Percentiles rank a stretch among this genome's conserved stretches.
These are phyloP conservation scores for Drosophila borborema DNA, from an alignment of 2,888 invertebrate species.

Conservation along the genomic window DNA sequence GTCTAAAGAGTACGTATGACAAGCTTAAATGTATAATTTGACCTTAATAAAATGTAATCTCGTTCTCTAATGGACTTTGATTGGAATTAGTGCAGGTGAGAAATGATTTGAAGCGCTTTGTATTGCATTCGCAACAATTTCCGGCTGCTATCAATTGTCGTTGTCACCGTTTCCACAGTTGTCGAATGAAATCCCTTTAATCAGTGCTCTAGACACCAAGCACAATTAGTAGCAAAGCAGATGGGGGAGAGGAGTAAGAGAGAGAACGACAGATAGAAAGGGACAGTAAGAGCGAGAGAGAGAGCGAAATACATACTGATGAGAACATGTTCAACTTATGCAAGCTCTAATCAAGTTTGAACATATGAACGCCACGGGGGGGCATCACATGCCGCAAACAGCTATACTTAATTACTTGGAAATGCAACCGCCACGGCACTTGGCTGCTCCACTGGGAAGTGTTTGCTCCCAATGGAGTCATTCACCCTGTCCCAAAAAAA, in stretches of 20 bases:
- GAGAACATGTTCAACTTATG: conserved; percentile 57
- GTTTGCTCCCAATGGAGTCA: conserved; percentile 56
- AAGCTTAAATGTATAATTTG: not conserved
- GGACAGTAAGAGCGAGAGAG: not conserved
- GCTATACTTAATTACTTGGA: conserved; percentile 69
- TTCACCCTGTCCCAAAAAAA: conserved; percentile 59
- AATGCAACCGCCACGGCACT: conserved; percentile 37
- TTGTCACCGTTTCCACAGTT: conserved; percentile 25
- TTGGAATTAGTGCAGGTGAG: conserved; percentile 6
- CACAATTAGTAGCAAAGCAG: conserved; percentile 10
- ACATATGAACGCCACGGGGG: conserved; percentile 33
- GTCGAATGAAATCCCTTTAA: conserved; percentile 52
- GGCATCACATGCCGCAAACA: conserved; percentile 52
- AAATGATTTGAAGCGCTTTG: conserved; percentile 1
- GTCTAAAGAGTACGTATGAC: not conserved
- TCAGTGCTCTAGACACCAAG: conserved; percentile 35
- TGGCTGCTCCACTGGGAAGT: conserved; percentile 16
- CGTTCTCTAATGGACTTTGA: not conserved
- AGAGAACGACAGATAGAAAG: not conserved
- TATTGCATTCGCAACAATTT: conserved; percentile 15
- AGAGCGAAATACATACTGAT: not conserved
- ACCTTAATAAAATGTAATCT: not conserved
- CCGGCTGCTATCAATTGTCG: conserved; percentile 37
- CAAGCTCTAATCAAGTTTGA: conserved; percentile 55
- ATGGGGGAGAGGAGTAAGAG: not conserved